phyloP scores from a whole-genome alignment of 2,797 vertebrate genomes.

The Periophthalmus magnuspinnatus region DNA sequence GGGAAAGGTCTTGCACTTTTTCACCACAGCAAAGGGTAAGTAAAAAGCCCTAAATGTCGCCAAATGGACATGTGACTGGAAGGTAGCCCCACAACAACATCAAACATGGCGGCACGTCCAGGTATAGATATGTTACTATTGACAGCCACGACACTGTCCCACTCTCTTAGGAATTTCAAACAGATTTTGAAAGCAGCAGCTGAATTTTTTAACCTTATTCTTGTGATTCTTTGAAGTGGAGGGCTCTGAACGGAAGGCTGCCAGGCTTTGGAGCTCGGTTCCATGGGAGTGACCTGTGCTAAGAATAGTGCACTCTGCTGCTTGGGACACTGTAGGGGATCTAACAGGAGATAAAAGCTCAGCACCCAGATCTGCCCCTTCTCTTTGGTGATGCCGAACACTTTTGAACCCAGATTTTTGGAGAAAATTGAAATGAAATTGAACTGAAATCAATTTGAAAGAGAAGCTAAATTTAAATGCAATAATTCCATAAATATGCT shows the following conservation, averaged over 20 bases:
- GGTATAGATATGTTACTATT: slow-evolving; percentile 19
- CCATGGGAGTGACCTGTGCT: slow-evolving; percentile 51
- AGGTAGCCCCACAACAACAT: slow-evolving; percentile 22
- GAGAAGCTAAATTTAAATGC: background rate
- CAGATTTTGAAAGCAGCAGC: slow-evolving; percentile 51
- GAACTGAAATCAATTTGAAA: background rate
- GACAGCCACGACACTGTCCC: slow-evolving; percentile 7
- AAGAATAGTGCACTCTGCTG: slow-evolving; percentile 44
- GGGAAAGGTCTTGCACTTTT: slow-evolving; percentile 48
- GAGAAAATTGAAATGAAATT: background rate
- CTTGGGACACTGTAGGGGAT: slow-evolving; percentile 30
- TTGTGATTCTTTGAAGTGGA: slow-evolving; percentile 59
- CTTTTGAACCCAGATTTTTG: background rate
- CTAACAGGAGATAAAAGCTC: slow-evolving; percentile 29
- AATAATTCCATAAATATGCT: too few species aligned
- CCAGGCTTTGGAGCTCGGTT: slow-evolving; percentile 42
- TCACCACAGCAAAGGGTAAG: slow-evolving; percentile 43
- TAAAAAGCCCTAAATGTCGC: slow-evolving; percentile 32
- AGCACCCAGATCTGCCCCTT: slow-evolving; percentile 11
- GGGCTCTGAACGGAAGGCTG: slow-evolving; percentile 35
- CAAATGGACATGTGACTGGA: slow-evolving; percentile 10
- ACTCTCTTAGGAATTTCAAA: slow-evolving; percentile 50
- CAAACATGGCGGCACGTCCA: slow-evolving; percentile 13
- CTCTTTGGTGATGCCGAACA: slow-evolving; percentile 8
- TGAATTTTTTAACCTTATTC: slow-evolving; percentile 57